Base-by-base conservation (phyloP, 2,797 vertebrate genomes). In the Prionace glauca region DNA sequence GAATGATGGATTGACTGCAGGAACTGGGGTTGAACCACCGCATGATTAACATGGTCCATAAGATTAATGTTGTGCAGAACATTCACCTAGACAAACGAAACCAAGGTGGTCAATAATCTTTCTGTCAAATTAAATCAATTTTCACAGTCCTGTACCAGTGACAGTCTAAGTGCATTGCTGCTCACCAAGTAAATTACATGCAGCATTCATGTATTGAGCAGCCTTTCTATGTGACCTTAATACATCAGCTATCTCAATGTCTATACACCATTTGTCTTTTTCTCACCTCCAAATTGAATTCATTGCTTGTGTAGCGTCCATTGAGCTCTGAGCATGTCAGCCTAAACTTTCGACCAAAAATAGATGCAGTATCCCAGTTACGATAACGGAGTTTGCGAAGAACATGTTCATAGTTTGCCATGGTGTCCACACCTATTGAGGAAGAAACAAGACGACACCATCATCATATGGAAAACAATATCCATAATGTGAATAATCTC, bases 261-360 rank as follows among this genome's bases (percentile, higher is more conserved):
- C 20, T 77, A 74, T 20, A n/a, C 69, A 29, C 12, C 12, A 56
- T 50, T 72, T 95, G 93, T 20, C 93, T 60, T 74, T 77, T 95
- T 95, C 93, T 95, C 71, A 99, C 99, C 98, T 99, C 98, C 96
- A 99, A 95, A 96, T 98, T 98, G 97, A 99, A 99, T 96, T 99
- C 98, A 16, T 99, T 99, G 97, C 99, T 99, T 95, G 97, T 98
- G 96, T 99, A 99, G 71, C 98, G 98, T 24, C 99, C 99, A 0
- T 99, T 99, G 95, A 99, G 98, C 96, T 99, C 99, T 0, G 99
- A 99, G 97, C 99, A 99, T 96, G 98, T 99, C 96, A 99, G 97
- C 95, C 97, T 98, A 97, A 99, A 99, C 95, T 97, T 97, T 90
- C 99, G 98, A 74, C 98, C 97, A 0, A 97, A 97, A 0, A 98